Base-by-base conservation (phyloP, 2,797 vertebrate species). In the Cyclopterus lumpus region DNA sequence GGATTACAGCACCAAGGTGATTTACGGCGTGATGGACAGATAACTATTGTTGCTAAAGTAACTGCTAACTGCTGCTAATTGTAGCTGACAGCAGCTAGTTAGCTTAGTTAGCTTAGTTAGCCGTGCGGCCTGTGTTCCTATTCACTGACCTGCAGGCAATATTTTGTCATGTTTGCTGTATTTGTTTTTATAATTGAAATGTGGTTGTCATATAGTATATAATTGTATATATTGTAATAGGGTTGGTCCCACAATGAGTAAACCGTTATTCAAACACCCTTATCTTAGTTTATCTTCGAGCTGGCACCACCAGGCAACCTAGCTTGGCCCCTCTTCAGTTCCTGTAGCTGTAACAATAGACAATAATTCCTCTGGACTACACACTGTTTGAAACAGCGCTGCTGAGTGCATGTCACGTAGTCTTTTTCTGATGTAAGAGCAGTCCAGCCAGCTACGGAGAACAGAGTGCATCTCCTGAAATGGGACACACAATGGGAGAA, bases 111-210 rank as follows among this genome's bases (percentile, higher is more conserved):
- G 44, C 44, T 42, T 14, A 12, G 48, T 10, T 22, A 51, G 48
- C n/a, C n/a, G 18, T 48, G 44, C 44, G 0, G 44, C 44, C 8
- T 48, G 44, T 48, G 44, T 18, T 48, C 20, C 44, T 48, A 48
- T 24, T 22, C 22, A 48, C 48, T 22, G 20, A 48, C 62, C 73
- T 62, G 34, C 54, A 48, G 76, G 79, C 66, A 36, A 10, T n/a
- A 77, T 24, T 82, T 73, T 65, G 55, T 71, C 46, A 73, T 84
- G 69, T 84, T 78, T 78, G 58, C 49, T 73, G 53, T 70, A 63
- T 78, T 70, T 67, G 72, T 81, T 74, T 30, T n/a, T 71, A 71
- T 70, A 14, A 30, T 22, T 51, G 8, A 65, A 76, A 71, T 49
- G 1, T 4, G 28, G 67, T 79, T 51, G 71, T 62, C 26, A 54